phyloP scores from a whole-genome alignment of 1,140 invertebrate species.

The Pseudomyrmex gracilis region DNA sequence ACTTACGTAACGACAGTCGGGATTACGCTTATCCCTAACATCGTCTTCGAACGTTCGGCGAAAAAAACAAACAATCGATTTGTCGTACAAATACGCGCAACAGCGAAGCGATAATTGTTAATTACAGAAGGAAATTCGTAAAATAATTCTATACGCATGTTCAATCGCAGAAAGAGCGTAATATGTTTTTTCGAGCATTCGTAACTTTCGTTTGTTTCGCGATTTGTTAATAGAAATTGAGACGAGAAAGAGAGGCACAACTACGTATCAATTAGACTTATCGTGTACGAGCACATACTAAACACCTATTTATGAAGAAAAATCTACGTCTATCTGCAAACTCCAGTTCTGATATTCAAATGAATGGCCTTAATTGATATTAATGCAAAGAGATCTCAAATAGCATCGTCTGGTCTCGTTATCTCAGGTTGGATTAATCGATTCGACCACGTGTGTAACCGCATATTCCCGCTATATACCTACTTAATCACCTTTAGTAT shows the following conservation, averaged over 20 bases:
- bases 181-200: no score
- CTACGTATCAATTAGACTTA: no score
- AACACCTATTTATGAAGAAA: background rate
- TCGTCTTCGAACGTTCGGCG: background rate
- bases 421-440: slow-evolving; percentile 35
- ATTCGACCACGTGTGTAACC: background rate
- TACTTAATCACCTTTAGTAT: slow-evolving; percentile 52
- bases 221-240: no score
- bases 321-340: background rate
- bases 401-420: slow-evolving; percentile 3
- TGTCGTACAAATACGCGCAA: background rate
- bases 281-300: no score
- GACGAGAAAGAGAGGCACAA: no score
- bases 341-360: background rate
- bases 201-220: no score
- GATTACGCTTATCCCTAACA: slow-evolving; percentile 4
- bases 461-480: slow-evolving; percentile 10
- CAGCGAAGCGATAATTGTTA: background rate
- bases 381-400: background rate
- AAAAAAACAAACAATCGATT: slow-evolving; percentile 6
- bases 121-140: no score
- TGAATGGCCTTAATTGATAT: slow-evolving; percentile 30
- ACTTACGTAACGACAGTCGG: background rate
- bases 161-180: no score
- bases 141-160: no score